Base-by-base conservation (phyloP, 2,113 vertebrate species). In the Hiodon tergisus region DNA sequence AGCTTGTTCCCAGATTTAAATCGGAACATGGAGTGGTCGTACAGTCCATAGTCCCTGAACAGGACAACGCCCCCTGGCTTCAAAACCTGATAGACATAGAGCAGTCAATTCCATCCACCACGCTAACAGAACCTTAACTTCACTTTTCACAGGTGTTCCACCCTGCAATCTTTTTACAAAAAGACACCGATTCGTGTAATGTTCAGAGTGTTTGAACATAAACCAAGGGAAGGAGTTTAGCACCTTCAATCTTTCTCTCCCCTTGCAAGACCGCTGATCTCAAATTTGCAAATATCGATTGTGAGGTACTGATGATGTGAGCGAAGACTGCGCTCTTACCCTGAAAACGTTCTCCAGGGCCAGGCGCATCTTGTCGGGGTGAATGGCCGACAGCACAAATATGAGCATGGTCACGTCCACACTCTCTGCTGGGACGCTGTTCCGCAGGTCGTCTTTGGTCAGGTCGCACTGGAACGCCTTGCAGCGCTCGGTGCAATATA, bases 301-400 rank as follows among this genome's bases (percentile, higher is more conserved):
- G 31, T 31, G 31, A 31, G 31, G 31, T 31, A 31, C 31, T 31
- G 31, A 31, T 31, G 31, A 31, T 0, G 31, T 31, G 31, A 31
- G 31, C 31, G 2, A 31, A 31, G 31, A 31, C 31, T 2, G 31
- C 6, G 14, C 7, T 75, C 80, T 86, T 85, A 96, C 97, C 92
- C 90, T 93, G 85, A 88, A 89, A 72, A 98, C 87, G 78, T 98
- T 98, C 79, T 87, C 83, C 76, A 98, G 72, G 68, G 89, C 93
- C 78, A 89, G 86, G 78, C 76, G 90, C 97, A 99, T 99, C 91
- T 95, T 98, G 63, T 97, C 94, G 3, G 97, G 97, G 81, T 98
- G 97, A 83, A 99, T 66, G 55, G 96, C 93, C 13, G 97, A 99
- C 69, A 99, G 92, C 61, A 98, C 95, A 78, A 99, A 99, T 87